Base-by-base conservation (phyloP, 2,888 invertebrate genomes). In the Coleophora deauratella region DNA sequence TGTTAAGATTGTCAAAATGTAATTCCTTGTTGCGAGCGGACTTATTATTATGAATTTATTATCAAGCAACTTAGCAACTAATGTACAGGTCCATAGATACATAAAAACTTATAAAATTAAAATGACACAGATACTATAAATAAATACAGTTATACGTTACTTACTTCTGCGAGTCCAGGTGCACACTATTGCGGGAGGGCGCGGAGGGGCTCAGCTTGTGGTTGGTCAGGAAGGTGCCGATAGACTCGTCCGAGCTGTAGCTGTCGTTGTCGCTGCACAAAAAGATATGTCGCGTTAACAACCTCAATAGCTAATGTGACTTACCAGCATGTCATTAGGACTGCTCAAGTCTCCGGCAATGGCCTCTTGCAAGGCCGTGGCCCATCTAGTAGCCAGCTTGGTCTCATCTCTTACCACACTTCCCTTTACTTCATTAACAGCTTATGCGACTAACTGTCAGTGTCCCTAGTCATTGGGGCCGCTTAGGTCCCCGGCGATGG, bases 301-400 rank as follows among this genome's bases (percentile, higher is more conserved):
- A 9, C 10, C 4, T 2, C 4, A 11, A 4, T 1, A 31, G 31
- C 1, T 31, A 31, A 1, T 91, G 57, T 91, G 91, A 14, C 76
- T 72, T 37, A 77, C 79, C 44, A 75, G 49, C 8, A 90, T 89
- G 62, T 90, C 89, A 33, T 88, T 90, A 1, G 90, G 89, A 51
- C 89, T 91, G 56, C 91, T 91, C 42, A 93, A 87, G 59, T 94
- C 95, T 0, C 93, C 96, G 53, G 96, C 95, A 70, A 98, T 94
- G 46, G 97, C 97, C 61, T 94, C 92, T 69, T 97, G 97, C 49
- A 98, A 84, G 65, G 97, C 97, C 37, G 96, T 91, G 54, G 97
- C 97, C 46, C 98, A 88, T 50, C 97, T 91, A 44, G 96, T 88
- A 3, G 98, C 97, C 41, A 97, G 85, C 40, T 96, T 88, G 35